Evolutionary conservation across 2,113 vertebrate species (phyloP).

Genomic region (Cnemophilus loriae): DNA sequence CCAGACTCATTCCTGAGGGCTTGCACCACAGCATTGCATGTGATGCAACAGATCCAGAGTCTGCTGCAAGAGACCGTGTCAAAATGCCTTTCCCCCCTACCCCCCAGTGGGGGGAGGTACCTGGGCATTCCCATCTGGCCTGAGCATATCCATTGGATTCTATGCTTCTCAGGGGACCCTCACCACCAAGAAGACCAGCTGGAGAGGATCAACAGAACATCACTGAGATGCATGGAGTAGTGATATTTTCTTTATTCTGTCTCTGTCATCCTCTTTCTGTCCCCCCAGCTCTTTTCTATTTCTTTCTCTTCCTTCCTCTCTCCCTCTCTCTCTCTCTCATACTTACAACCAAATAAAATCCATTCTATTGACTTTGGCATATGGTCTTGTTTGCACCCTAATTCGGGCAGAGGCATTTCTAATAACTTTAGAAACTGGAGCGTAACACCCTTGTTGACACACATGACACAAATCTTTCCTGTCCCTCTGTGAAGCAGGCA

Average conservation of each 20-base stretch:
- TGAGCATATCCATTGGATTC: background rate
- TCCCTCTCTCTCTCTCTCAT: background rate
- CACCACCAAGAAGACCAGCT: background rate
- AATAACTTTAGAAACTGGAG: background rate
- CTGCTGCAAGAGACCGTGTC: background rate
- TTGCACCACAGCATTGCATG: background rate
- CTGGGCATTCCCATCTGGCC: background rate
- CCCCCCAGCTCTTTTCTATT: background rate
- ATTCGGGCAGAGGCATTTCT: background rate
- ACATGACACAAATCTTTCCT: background rate
- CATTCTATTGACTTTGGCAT: background rate
- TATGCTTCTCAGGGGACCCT: background rate
- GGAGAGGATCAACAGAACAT: background rate
- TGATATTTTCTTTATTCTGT: background rate
- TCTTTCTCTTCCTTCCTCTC: background rate
- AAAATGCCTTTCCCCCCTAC: background rate
- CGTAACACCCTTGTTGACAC: background rate
- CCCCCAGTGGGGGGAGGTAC: background rate
- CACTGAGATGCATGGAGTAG: background rate
- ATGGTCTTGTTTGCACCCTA: background rate
- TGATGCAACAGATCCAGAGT: background rate
- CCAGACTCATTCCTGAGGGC: background rate
- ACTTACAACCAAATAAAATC: background rate
- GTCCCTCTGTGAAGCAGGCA: background rate
- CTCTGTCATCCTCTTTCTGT: background rate